Evolutionary conservation across 2,113 vertebrate species (phyloP), one percentile per base, ranked within the genome.

Genomic region (Alligator sinensis): DNA sequence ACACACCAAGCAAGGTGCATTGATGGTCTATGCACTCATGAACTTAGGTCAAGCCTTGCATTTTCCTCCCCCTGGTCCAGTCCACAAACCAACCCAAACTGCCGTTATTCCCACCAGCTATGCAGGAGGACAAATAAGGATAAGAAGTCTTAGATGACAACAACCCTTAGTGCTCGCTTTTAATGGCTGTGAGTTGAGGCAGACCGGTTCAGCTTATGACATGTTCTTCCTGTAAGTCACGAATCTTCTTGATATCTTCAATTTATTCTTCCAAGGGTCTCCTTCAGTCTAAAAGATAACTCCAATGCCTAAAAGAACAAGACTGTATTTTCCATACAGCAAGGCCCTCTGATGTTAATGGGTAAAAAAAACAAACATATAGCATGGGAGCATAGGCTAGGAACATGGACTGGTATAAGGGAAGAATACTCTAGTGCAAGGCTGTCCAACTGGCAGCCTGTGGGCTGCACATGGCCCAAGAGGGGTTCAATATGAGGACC

Each of bases 201-300:
- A 38, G 30, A 72, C 28, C 3, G 0, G 11, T 0, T 14, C 58
- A n/a, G 38, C 34, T 47, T 19, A 21, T 4, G 19, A 6, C 1
- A 25, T 0, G 7, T 0, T 27, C 25, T n/a, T 80, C 47, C 34
- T 77, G 61, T 30, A 34, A 61, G 15, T 34, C n/a, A 55, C 16
- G 6, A 2, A 16, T 30, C 1, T 1, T 4, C 34, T 47, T 47
- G 47, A 47, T 47, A 47, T 47, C 47, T 47, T 47, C 3, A 25
- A 11, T 30, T 34, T 19, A 59, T 78, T 74, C 16, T 28, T 9
- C 2, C 1, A 72, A 9, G 38, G 25, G 21, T 17, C 47, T 1
- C 0, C 17, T 55, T 15, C 25, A 4, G 9, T 3, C 7, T 11
- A 68, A 30, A 58, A 16, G 34, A 1, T 1, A 18, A 14, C 47